A percentile compares a stretch with the other conserved stretches of the same genome.
Conservation (phyloP, 2,113 vertebrate genomes). For the Catharus fuscescens region DNA sequence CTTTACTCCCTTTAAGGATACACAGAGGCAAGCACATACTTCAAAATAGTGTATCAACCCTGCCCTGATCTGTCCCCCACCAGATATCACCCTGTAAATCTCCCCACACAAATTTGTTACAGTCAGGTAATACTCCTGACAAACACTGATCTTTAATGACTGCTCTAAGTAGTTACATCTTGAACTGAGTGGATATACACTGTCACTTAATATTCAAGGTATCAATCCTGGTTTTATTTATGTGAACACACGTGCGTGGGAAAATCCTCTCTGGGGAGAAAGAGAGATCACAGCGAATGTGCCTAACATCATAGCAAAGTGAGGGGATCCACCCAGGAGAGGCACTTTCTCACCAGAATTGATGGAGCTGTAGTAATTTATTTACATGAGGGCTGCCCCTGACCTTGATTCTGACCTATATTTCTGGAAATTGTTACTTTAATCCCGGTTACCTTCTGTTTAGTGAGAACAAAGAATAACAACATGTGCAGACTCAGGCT, state of each 20-base stretch:
- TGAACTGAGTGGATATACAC: background rate
- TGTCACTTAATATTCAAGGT: background rate
- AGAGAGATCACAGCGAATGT: background rate
- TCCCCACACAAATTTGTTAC: background rate
- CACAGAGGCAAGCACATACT: background rate
- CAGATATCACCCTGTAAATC: background rate
- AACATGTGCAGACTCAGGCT: background rate
- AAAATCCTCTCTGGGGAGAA: background rate
- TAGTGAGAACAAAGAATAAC: background rate
- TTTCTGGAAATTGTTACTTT: background rate
- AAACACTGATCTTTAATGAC: background rate
- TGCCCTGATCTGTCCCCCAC: background rate
- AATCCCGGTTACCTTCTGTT: background rate
- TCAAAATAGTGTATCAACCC: background rate
- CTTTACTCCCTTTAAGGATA: background rate
- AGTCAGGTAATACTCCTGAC: background rate
- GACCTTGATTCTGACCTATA: background rate
- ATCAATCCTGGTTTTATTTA: slow-evolving; percentile 13
- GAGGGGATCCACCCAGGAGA: background rate
- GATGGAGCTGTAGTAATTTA: background rate
- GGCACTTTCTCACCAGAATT: background rate
- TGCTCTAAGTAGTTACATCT: background rate
- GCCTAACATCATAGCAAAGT: background rate
- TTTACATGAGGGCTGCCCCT: background rate
- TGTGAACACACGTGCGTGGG: background rate